Percentiles rank a stretch among this genome's conserved stretches.
These are phyloP conservation scores for Andrena hattorfiana DNA, from an alignment of 2,888 invertebrate species.

Conservation along the genomic window DNA sequence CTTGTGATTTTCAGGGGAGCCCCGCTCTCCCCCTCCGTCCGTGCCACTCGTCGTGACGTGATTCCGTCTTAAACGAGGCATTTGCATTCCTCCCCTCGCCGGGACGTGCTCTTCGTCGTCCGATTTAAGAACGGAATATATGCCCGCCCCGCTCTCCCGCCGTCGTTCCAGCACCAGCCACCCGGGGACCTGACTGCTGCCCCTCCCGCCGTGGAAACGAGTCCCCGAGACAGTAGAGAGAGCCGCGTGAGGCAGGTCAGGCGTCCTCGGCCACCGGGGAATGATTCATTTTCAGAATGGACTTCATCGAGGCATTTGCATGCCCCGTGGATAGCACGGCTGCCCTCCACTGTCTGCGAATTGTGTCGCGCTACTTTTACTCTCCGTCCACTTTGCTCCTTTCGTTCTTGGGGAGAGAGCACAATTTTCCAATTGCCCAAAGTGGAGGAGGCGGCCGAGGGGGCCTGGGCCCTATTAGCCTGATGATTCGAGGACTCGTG, in stretches of 20 bases:
- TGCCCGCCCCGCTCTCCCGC: neutral
- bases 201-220: constrained; percentile 37
- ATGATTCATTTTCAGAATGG: constrained; percentile 68
- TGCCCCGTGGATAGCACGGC: constrained; percentile 41
- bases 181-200: neutral
- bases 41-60: constrained; percentile 47
- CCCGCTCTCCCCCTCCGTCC: neutral
- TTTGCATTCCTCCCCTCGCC: constrained; percentile 62
- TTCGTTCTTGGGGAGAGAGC: neutral
- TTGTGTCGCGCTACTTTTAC: constrained; percentile 26
- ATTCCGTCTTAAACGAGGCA: constrained; percentile 66
- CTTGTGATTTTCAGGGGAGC: constrained; percentile 57
- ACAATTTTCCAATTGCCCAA: constrained; percentile 1
- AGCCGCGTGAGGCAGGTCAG: constrained; percentile 75
- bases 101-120: constrained; percentile 6
- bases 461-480: neutral
- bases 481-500: neutral
- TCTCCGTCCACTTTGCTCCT: neutral
- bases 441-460: neutral
- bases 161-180: neutral
- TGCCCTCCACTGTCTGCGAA: constrained; percentile 40
- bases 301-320: constrained; percentile 61
- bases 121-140: constrained; percentile 53
- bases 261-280: constrained; percentile 65
- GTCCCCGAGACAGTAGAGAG: constrained; percentile 50